Base-by-base conservation (phyloP, 2,797 vertebrate genomes). In the Pseudomugil tenellus region DNA sequence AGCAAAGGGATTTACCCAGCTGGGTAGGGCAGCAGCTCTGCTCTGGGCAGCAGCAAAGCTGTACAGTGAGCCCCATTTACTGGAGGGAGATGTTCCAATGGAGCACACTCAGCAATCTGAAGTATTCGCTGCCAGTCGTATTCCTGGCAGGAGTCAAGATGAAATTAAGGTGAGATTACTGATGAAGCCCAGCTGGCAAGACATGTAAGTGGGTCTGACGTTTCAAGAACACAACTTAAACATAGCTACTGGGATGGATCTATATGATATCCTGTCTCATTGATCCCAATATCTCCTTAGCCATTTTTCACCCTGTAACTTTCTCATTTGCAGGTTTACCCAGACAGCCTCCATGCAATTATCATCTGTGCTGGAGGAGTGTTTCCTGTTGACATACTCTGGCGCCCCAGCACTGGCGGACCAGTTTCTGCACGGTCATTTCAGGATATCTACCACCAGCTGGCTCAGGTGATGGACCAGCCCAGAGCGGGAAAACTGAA, bases 31-130 rank as follows among this genome's bases (percentile, higher is more conserved):
- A 0, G 89, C 93, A 0, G 78, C 93, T 62, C 77, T 95, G 25
- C 89, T 95, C 35, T 95, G 94, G 94, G 94, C 92, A 19, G 91
- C 84, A 16, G 94, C 94, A 29, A 93, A 88, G 77, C 84, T 95
- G 17, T 87, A 93, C 87, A 87, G 88, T 62, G 91, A 95, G 58
- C 94, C 94, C 6, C 37, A 70, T 26, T 75, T 94, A 61, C 63
- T 94, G 35, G 91, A 95, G 69, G 92, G 91, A 0, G 75, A 92
- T 23, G 77, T 67, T 25, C 79, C 84, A 2, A 90, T 91, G 58
- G 94, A 95, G 72, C 88, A 84, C 48, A 95, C 94, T 1, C 94
- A 95, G 72, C 94, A 94, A 74, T 91, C 93, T 0, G 92, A 95
- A 72, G 77, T 93, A 25, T 95, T 95, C 0, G 84, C 93, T 8